phyloP scores from a whole-genome alignment of 2,888 invertebrate genomes.

The Halictus ligatus region DNA sequence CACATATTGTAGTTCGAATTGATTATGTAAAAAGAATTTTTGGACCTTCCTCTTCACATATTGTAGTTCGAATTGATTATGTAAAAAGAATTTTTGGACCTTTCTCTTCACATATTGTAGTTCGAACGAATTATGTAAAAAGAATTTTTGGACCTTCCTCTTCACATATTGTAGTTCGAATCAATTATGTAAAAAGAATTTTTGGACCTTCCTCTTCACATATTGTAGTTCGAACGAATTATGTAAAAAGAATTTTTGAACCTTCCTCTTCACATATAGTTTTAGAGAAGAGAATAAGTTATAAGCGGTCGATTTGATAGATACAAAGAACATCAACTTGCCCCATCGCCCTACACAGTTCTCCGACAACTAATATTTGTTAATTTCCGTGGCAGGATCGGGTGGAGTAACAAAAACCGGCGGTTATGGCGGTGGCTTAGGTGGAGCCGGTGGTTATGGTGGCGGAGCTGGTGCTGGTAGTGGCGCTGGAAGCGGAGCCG shows the following conservation, averaged over 20 bases:
- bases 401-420: conserved; percentile 35
- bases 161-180: background rate
- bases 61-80: background rate
- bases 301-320: too few relatives aligned
- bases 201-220: background rate
- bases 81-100: background rate
- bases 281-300: too few relatives aligned
- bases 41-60: background rate
- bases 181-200: background rate
- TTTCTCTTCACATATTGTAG: background rate
- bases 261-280: too few relatives aligned
- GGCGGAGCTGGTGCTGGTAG: conserved; percentile 25
- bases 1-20: background rate
- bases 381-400: background rate
- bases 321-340: too few relatives aligned
- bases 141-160: background rate
- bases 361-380: background rate
- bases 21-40: background rate
- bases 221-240: too few relatives aligned
- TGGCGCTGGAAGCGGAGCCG: conserved; percentile 27
- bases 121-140: background rate
- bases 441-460: conserved; percentile 34
- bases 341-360: too few relatives aligned
- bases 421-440: conserved; percentile 23
- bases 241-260: too few relatives aligned